Conservation (phyloP, 2,797 vertebrate species). For the Tenualosa thibaudeaui region DNA sequence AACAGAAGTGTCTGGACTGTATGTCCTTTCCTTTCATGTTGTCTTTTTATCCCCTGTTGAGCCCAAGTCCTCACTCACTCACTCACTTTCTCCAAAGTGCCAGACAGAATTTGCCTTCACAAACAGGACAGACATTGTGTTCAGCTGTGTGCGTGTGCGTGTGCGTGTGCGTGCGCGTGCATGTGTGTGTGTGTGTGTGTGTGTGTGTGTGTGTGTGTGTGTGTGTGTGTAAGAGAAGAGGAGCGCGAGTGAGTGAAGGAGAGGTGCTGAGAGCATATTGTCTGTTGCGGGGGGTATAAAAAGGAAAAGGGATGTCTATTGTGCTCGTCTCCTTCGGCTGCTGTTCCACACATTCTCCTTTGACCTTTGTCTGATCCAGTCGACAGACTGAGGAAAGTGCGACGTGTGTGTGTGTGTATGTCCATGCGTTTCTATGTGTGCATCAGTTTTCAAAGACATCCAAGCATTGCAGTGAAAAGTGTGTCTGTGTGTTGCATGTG, state of each 20-base stretch:
- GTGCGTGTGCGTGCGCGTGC: neutral
- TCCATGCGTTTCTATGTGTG: neutral
- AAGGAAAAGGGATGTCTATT: neutral
- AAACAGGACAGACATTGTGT: neutral
- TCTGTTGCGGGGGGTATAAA: neutral
- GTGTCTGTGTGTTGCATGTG: neutral
- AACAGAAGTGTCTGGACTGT: constrained; percentile 3
- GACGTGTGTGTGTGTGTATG: neutral
- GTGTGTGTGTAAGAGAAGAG: too few relatives aligned
- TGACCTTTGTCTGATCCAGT: constrained; percentile 2
- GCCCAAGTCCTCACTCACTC: constrained; percentile 15
- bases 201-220: neutral
- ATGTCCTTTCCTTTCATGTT: constrained; percentile 10
- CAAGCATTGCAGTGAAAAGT: neutral
- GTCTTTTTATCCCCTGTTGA: constrained; percentile 6
- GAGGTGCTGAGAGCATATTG: constrained; percentile 1
- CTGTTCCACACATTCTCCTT: neutral
- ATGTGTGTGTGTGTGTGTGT: neutral
- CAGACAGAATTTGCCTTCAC: constrained; percentile 18
- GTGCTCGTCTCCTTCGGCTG: constrained; percentile 2
- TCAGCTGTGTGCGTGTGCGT: neutral
- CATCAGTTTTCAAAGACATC: neutral
- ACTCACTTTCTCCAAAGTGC: constrained; percentile 11
- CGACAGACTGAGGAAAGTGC: neutral
- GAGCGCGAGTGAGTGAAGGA: neutral